phyloP scores from a whole-genome alignment of 2,888 invertebrate genomes.

The Pachliopta kotzebuea region DNA sequence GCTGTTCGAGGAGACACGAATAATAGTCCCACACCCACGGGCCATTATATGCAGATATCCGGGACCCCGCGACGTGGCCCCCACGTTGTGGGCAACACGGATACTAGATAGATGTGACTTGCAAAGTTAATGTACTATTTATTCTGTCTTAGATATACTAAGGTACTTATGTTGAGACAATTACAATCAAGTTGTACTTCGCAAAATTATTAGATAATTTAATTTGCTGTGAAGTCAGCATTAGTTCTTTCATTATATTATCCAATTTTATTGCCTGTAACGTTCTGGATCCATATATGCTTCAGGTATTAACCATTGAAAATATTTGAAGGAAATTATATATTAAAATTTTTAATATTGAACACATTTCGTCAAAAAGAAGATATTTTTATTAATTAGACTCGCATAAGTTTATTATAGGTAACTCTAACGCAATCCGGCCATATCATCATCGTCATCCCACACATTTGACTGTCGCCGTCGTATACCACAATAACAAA shows the following conservation, averaged over 20 bases:
- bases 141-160: background rate
- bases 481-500: constrained; percentile 38
- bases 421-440: background rate
- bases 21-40: constrained; percentile 64
- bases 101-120: constrained; percentile 9
- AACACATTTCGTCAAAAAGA: background rate
- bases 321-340: no score
- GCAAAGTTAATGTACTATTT: constrained; percentile 9
- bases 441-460: constrained; percentile 7
- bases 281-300: no score
- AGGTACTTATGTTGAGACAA: background rate
- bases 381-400: background rate
- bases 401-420: background rate
- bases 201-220: no score
- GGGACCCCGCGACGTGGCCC: constrained; percentile 38
- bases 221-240: no score
- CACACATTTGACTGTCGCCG: constrained; percentile 34
- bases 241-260: no score
- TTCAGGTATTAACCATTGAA: no score
- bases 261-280: no score
- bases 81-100: background rate
- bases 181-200: background rate
- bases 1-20: constrained; percentile 49
- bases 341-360: no score
- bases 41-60: constrained; percentile 69